Base-by-base conservation (phyloP, 2,888 invertebrate genomes). In the Sycophila texana region DNA sequence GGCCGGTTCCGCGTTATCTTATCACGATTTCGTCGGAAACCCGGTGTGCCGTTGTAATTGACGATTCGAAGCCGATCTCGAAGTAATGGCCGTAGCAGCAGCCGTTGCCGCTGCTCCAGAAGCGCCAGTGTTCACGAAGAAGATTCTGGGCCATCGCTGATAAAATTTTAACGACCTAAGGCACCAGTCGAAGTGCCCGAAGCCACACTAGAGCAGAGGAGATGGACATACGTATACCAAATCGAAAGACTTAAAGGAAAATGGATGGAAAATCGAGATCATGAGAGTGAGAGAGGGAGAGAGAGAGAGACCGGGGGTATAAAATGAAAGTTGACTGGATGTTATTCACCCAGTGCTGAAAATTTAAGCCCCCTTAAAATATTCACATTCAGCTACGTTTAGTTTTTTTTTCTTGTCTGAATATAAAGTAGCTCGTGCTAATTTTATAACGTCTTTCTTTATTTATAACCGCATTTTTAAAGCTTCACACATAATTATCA, bases 91-190 rank as follows among this genome's bases (percentile, higher is more conserved):
- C 70, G 61, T 55, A 61, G 26, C 70, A 63, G 65, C 72, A 55
- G 60, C 53, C 7, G 67, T 65, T 13, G 55, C 63, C 65, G 77
- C 81, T 78, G 75, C 67, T 72, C 74, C 72, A 66, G 53, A 57
- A 55, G 58, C 39, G 78, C 67, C 76, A 51, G n/a, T 57, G 74
- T 53, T 63, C 53, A 14, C 58, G 49, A 30, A 65, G n/a, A 81
- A 81, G 77, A 81, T 75, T 81, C 81, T 81, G 81, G 78, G 73
- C 78, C 79, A 81, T 81, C 79, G 79, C 81, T 81, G 81, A 81
- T 81, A 81, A 81, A 81, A 81, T 81, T 81, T 81, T 81, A 81
- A 81, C 81, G 81, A 81, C 74, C 74, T 67, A 65, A 49, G 47
- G 68, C 73, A 70, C 63, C 51, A 76, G 68, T 68, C 68, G 57